Evolutionary conservation across 2,888 invertebrate species (phyloP).

Genomic region (Synanthedon myopaeformis): DNA sequence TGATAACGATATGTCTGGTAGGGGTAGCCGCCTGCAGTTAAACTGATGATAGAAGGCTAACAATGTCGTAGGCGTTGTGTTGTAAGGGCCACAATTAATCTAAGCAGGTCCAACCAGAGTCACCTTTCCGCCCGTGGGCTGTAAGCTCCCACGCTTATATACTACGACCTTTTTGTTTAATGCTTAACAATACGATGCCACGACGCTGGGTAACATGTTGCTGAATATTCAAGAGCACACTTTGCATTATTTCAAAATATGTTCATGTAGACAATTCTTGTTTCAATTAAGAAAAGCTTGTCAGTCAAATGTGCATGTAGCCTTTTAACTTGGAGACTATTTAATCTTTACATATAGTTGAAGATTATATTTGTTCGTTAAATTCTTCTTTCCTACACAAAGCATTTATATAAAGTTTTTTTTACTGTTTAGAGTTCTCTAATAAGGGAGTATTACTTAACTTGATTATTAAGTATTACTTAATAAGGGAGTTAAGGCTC

Average conservation of each 20-base stretch:
- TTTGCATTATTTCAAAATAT: slow-evolving; percentile 26
- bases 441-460: too few relatives aligned
- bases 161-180: slow-evolving; percentile 41
- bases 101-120: slow-evolving; percentile 40
- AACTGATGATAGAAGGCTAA: background rate
- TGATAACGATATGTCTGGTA: too few relatives aligned
- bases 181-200: slow-evolving; percentile 19
- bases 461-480: too few relatives aligned
- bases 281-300: slow-evolving; percentile 6
- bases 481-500: too few relatives aligned
- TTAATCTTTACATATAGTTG: too few relatives aligned
- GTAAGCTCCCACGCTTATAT: slow-evolving; percentile 44
- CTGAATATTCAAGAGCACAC: slow-evolving; percentile 46
- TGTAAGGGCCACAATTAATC: slow-evolving; percentile 37
- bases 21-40: background rate
- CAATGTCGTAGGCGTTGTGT: slow-evolving; percentile 34
- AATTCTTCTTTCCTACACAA: too few relatives aligned
- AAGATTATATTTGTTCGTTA: too few relatives aligned
- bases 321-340: too few relatives aligned
- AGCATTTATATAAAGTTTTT: too few relatives aligned
- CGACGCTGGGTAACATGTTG: slow-evolving; percentile 29
- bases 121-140: slow-evolving; percentile 33
- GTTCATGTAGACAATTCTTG: slow-evolving; percentile 7
- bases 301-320: background rate
- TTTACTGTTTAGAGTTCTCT: too few relatives aligned